These are phyloP conservation scores for Mesoclemmys tuberculata DNA, from an alignment of 2,113 vertebrate species.

Conservation along the genomic window DNA sequence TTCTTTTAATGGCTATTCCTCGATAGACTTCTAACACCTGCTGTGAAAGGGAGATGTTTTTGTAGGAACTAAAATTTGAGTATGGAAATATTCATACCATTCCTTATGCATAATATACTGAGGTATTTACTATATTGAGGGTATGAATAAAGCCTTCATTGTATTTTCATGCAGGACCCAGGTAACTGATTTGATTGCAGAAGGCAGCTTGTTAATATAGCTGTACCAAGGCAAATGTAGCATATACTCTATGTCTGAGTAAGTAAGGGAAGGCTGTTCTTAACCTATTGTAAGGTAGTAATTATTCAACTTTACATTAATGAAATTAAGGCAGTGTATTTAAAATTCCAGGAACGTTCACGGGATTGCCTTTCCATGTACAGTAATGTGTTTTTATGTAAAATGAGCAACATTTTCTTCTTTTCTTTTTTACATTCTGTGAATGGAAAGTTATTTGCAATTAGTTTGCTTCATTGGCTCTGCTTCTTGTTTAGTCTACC, in stretches of 20 bases:
- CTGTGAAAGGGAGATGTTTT: neutral
- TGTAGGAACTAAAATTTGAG: neutral
- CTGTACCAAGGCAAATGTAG: accelerated
- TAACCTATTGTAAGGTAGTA: neutral
- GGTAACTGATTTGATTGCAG: neutral
- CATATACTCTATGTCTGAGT: accelerated
- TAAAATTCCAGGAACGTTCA: neutral
- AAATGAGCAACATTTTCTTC: neutral
- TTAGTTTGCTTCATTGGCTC: neutral
- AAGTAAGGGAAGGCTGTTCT: neutral
- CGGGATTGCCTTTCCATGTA: neutral
- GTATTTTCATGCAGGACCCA: neutral
- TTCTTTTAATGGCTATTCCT: neutral
- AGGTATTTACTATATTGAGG: neutral
- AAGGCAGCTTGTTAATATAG: neutral
- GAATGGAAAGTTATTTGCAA: neutral
- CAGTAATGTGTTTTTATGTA: neutral
- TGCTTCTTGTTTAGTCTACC: neutral
- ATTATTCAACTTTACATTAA: neutral
- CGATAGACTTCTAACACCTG: neutral
- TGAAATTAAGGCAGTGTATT: neutral
- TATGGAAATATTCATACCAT: neutral
- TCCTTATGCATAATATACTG: neutral
- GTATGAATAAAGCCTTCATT: neutral
- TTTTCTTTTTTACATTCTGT: neutral